Percentiles rank a stretch among this genome's conserved stretches.
phyloP scores from a whole-genome alignment of 2,888 invertebrate genomes.

The Chironomus tentans region DNA sequence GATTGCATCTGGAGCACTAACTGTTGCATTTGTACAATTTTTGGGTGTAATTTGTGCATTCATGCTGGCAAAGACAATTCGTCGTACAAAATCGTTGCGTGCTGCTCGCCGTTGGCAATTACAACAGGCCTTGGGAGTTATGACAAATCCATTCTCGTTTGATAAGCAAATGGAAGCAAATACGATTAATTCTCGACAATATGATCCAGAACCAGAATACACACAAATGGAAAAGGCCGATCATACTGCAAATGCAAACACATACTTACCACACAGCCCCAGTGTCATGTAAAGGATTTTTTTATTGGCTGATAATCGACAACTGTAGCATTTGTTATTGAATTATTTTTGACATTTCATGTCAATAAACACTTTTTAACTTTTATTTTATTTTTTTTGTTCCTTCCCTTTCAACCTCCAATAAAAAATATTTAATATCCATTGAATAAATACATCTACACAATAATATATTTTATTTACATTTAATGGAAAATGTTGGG shows the following conservation, averaged over 20 bases:
- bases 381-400: neutral
- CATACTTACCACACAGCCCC: conserved; percentile 39
- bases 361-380: neutral
- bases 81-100: conserved; percentile 62
- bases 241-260: conserved; percentile 34
- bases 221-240: conserved; percentile 38
- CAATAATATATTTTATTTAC: no score
- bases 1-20: conserved; percentile 64
- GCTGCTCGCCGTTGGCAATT: conserved; percentile 60
- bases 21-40: conserved; percentile 75
- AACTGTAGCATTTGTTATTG: neutral
- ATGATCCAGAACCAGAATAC: conserved; percentile 36
- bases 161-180: conserved; percentile 3
- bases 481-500: no score
- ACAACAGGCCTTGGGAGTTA: conserved; percentile 40
- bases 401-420: neutral
- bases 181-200: conserved; percentile 33
- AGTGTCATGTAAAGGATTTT: conserved; percentile 36
- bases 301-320: neutral
- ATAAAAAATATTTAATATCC: neutral
- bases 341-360: neutral
- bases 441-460: no score
- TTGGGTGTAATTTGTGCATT: conserved; percentile 83
- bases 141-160: conserved; percentile 29
- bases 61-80: conserved; percentile 77